A percentile compares a stretch with the other conserved stretches of the same genome.
Conservation (phyloP, 2,888 invertebrate genomes). For the Drosophila hamatofila region DNA sequence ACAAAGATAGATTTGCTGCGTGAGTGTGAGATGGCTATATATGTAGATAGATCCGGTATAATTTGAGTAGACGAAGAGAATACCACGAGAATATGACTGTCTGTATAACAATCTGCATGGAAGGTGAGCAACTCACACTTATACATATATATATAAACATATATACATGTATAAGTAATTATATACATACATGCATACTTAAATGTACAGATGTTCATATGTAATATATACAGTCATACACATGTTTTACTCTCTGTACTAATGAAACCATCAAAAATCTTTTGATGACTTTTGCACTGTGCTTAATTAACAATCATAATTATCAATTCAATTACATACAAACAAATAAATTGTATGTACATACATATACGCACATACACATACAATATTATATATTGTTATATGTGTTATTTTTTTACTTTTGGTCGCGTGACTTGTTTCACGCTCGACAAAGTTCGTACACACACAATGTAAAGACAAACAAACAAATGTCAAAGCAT, state of each 20-base stretch:
- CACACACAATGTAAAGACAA: conserved; percentile 37
- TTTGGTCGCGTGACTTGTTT: conserved; percentile 54
- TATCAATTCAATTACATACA: background rate
- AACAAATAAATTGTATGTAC: background rate
- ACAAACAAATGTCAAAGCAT: conserved; percentile 52
- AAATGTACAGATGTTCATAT: too few relatives aligned
- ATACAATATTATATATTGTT: conserved; percentile 2
- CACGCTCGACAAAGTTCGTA: conserved; percentile 56
- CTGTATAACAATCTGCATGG: too few relatives aligned
- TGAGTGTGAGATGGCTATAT: too few relatives aligned
- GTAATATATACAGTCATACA: background rate
- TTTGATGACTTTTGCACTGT: background rate
- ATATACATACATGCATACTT: background rate
- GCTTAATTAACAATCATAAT: conserved; percentile 17
- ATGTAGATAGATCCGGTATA: too few relatives aligned
- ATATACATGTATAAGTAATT: background rate
- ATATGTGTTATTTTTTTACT: conserved; percentile 21
- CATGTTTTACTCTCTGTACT: background rate
- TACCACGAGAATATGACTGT: too few relatives aligned
- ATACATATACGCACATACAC: background rate
- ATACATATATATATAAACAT: too few relatives aligned
- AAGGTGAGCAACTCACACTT: too few relatives aligned
- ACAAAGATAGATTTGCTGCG: too few relatives aligned
- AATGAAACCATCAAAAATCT: background rate
- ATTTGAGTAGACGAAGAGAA: too few relatives aligned